Conservation (phyloP, 1,140 invertebrate species). For the Drosophila nigrodunni region DNA sequence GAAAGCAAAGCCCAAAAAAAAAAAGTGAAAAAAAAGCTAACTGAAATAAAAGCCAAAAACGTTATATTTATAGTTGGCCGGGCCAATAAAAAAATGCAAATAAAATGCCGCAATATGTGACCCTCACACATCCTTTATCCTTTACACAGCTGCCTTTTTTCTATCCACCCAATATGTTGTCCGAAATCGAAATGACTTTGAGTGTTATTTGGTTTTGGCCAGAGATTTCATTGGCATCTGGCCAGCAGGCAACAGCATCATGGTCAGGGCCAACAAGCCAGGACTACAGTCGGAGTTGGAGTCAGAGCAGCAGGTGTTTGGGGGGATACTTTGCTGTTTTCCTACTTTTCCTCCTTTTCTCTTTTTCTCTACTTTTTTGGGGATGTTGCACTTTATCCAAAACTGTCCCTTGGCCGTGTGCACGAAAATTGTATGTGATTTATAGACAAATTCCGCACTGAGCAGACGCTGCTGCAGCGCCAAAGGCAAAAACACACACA, state of each 20-base stretch:
- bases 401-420: conserved; percentile 55
- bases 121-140: conserved; percentile 20
- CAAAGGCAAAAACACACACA: conserved; percentile 37
- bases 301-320: conserved; percentile 66
- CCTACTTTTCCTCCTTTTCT: no score
- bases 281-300: conserved; percentile 15
- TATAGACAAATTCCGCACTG: conserved; percentile 58
- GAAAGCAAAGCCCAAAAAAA: conserved; percentile 1
- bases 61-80: conserved; percentile 73
- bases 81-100: conserved; percentile 77
- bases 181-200: conserved; percentile 78
- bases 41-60: conserved; percentile 62
- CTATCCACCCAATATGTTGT: conserved; percentile 20
- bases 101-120: conserved; percentile 76
- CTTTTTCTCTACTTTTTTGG: conserved; percentile 4
- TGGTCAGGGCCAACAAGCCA: conserved; percentile 29
- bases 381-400: conserved; percentile 31
- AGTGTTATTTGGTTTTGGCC: conserved; percentile 76
- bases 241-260: conserved; percentile 49
- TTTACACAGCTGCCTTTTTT: conserved; percentile 1
- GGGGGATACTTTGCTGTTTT: not conserved
- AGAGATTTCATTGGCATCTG: conserved; percentile 78
- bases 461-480: conserved; percentile 58
- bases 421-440: conserved; percentile 67
- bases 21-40: conserved; percentile 17